phyloP scores from a whole-genome alignment of 2,113 vertebrate species.

The Mustelus asterias region DNA sequence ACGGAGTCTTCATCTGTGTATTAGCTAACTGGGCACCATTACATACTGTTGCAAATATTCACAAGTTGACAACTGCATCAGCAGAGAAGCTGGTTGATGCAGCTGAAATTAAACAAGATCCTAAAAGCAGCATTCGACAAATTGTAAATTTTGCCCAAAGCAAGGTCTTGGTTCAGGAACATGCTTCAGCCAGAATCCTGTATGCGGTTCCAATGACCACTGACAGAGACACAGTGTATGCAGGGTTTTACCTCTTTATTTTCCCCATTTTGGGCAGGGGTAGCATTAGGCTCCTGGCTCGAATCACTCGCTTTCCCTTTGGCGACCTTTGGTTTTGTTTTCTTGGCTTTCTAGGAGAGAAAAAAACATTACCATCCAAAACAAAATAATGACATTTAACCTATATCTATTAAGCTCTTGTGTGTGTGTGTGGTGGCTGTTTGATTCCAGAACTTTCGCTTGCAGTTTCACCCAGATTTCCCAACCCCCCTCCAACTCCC shows the following conservation, averaged over 20 bases:
- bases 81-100: neutral
- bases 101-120: neutral
- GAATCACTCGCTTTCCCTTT: conserved; percentile 14
- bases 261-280: conserved; percentile 22
- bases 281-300: neutral
- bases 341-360: conserved; percentile 3
- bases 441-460: too few relatives aligned
- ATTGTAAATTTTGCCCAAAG: neutral
- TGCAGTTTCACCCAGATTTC: too few relatives aligned
- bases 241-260: conserved; percentile 27
- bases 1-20: neutral
- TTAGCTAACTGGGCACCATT: neutral
- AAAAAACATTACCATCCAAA: neutral
- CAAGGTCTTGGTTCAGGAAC: neutral
- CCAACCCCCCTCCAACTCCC: too few relatives aligned
- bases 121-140: neutral
- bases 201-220: neutral
- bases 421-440: too few relatives aligned
- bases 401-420: neutral
- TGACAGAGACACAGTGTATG: neutral
- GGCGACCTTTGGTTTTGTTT: neutral
- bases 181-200: neutral
- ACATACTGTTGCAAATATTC: neutral
- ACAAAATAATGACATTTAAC: neutral
- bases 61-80: neutral